Base-by-base conservation (phyloP, 1,140 invertebrate species). In the Drosophila sproati region DNA sequence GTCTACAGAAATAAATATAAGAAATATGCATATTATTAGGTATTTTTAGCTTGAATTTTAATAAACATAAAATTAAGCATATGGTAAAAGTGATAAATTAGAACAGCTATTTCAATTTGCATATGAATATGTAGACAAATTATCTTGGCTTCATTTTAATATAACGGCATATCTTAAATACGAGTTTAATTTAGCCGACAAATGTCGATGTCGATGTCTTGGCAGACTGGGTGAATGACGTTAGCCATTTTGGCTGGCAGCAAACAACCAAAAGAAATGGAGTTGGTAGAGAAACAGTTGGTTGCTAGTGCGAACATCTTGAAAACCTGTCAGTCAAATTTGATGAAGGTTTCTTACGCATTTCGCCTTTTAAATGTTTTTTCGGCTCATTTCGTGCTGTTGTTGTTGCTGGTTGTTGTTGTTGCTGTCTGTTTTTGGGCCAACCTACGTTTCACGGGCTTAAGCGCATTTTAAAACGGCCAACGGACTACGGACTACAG, bases 271-370 rank as follows among this genome's bases (percentile, higher is more conserved):
- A 35, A 50, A 29, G 68, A 77, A 88, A 82, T 77, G 76, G 77
- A 82, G 76, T 77, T 71, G 64, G 50, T 31, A 31, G 48, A 29
- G 37, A 85, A 76, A 73, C 81, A 85, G 70, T 85, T 73, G 61
- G 72, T 79, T 76, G 76, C 52, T 73, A 80, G 86, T 92, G 91
- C 85, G 82, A 92, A 91, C 87, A 79, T 91, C 83, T 91, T 91
- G 79, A 92, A 92, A 91, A 91, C 81, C 91, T 91, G 91, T 91
- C 91, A 73, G 79, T 91, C 91, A 89, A 80, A 80, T 81, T 91
- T 92, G 91, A 92, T 82, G 79, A 92, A 92, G 91, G 91, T 92
- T 86, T 74, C 78, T 80, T 74, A 77, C 80, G 76, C 73, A 85
- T 45, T 77, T 77, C 70, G 81, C 83, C 77, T 88, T 89, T 88